These are phyloP conservation scores for Caenorhabditis tropicalis DNA, from an alignment of 1,140 invertebrate genomes.

Conservation along the genomic window DNA sequence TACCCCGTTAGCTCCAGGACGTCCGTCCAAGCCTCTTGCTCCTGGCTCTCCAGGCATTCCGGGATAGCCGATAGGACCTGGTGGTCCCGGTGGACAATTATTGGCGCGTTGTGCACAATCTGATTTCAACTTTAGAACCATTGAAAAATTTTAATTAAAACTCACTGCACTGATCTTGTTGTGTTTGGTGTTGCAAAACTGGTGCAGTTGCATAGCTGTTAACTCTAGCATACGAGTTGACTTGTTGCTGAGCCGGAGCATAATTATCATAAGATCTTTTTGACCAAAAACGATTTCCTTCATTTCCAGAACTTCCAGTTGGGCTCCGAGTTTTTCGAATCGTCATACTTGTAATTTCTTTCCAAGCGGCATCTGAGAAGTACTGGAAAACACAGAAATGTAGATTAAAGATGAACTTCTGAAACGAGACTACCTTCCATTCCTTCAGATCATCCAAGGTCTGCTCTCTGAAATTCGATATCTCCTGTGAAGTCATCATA, in stretches of 20 bases:
- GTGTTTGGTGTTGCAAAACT: constrained; percentile 8
- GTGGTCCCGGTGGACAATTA: constrained; percentile 52
- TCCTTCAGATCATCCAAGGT: constrained; percentile 10
- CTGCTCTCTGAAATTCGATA: constrained; percentile 1
- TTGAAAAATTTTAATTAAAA: not conserved
- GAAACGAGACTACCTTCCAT: not conserved
- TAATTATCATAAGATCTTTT: constrained; percentile 45
- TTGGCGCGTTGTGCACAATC: constrained; percentile 48
- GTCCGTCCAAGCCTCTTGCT: constrained; percentile 46
- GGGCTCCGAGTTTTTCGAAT: constrained; percentile 42
- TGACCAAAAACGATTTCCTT: constrained; percentile 21
- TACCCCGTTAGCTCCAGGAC: constrained; percentile 43
- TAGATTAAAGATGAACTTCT: not conserved
- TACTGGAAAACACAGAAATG: constrained; percentile 45
- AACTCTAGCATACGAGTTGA: not conserved
- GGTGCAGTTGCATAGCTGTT: constrained; percentile 8
- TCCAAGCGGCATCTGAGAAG: constrained; percentile 60
- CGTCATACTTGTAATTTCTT: constrained; percentile 58
- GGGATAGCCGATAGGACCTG: constrained; percentile 49
- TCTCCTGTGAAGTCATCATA: constrained; percentile 17
- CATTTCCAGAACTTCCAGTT: constrained; percentile 16
- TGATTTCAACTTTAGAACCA: not conserved
- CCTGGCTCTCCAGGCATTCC: constrained; percentile 55
- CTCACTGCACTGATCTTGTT: constrained; percentile 49
- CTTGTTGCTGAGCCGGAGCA: constrained; percentile 21